Evolutionary conservation across 2,888 invertebrate species (phyloP), one percentile per base, ranked within the genome.

Genomic region (Sthenelais limicola): DNA sequence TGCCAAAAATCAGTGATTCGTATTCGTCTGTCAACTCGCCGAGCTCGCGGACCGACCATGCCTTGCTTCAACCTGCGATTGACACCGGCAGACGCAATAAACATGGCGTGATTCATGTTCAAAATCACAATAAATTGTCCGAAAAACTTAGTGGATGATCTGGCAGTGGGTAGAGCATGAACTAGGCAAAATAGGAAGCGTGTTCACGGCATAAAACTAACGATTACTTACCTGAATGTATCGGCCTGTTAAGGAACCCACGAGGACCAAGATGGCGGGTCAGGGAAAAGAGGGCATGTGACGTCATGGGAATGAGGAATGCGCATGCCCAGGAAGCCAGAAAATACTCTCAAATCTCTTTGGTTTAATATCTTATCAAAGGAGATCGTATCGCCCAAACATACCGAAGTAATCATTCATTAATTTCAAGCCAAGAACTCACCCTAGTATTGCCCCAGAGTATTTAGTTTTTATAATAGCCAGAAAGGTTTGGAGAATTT

Each of bases 261-360:
- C 71, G 71, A 71, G 71, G 71, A 43, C 28, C 28, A 71, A 71
- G 49, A 71, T 71, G 71, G 71, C 71, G 71, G 71, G 30, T 33
- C 43, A 28, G n/a, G 62, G 51, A 51, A 70, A 70, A 70, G 70
- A 70, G 68, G 70, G 38, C 70, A 38, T 33, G 35, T 71, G 71
- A 71, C 62, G 62, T 71, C 71, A 71, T 62, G 30, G 43, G 43
- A 54, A n/a, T 54, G 3, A 5, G 9, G 21, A 54, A 3, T 54
- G 7, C 24, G 24, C 62, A 35, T 35, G 56, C 56, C 32, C 56
- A 56, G 30, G 18, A 62, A 12, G 24, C 62, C 26, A 9, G 26
- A 7, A n/a, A 3, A 62, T 62, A 62, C 62, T 62, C 62, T 62
- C 56, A 56, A 32, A 4, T n/a, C 0, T 15, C 24, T 32, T 54